Evolutionary conservation across 1,140 invertebrate species (phyloP).

Genomic region (Anastrepha ludens): DNA sequence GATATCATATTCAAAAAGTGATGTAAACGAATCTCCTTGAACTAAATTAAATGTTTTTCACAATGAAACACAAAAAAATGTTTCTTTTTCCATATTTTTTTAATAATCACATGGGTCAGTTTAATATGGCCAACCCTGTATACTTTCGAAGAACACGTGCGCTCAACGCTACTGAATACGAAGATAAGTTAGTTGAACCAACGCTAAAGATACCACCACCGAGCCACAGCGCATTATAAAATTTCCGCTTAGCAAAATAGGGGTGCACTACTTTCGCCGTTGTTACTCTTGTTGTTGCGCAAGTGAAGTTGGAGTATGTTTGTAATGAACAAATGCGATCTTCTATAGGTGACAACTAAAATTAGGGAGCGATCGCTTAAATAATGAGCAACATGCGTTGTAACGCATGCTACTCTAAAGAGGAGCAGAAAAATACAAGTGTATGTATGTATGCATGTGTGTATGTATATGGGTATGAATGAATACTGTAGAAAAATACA

Average conservation of each 20-base stretch:
- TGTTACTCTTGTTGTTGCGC: background rate
- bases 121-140: too few species aligned
- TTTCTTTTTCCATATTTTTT: too few species aligned
- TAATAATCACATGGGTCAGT: too few species aligned
- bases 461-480: background rate
- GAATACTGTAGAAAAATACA: background rate
- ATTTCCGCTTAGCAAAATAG: too few species aligned
- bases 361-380: slow-evolving; percentile 4
- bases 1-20: too few species aligned
- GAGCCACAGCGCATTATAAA: too few species aligned
- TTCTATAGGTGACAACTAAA: slow-evolving; percentile 31
- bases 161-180: background rate
- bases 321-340: background rate
- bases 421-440: background rate
- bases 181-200: background rate
- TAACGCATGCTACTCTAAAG: background rate
- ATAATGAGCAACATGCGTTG: background rate
- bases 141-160: background rate
- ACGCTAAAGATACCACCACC: background rate
- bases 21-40: too few species aligned
- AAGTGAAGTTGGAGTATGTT: background rate
- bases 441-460: background rate
- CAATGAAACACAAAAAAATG: too few species aligned
- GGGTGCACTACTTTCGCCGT: too few species aligned
- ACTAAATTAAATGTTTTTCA: too few species aligned